Evolutionary conservation across 2,888 invertebrate species (phyloP).

Genomic region (Monochamus alternatus): DNA sequence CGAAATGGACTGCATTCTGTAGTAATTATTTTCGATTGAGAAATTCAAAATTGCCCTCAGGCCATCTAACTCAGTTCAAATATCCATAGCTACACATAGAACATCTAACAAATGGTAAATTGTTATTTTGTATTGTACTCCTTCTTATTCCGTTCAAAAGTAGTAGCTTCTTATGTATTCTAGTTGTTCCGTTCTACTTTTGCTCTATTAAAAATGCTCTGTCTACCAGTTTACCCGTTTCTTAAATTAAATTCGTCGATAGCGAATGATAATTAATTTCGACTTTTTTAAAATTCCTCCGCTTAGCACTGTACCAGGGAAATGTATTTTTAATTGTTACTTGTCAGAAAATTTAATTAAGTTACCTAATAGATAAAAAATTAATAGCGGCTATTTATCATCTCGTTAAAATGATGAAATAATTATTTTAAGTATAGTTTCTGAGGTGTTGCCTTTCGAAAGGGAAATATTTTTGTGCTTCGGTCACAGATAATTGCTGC

Average conservation of each 20-base stretch:
- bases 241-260: no score
- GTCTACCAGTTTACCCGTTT: no score
- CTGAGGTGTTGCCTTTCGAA: conserved; percentile 9
- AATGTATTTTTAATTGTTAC: conserved; percentile 12
- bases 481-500: conserved; percentile 2
- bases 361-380: conserved; percentile 15
- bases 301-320: neutral
- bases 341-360: conserved; percentile 23
- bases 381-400: conserved; percentile 18
- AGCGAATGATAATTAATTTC: conserved; percentile 8
- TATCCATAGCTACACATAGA: neutral
- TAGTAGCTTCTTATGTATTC: no score
- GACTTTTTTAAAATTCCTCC: no score
- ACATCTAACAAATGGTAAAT: no score
- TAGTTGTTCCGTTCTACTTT: no score
- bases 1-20: neutral
- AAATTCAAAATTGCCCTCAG: neutral
- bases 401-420: conserved; percentile 13
- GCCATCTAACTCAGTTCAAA: no score
- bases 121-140: no score
- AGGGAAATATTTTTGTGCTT: conserved; percentile 14
- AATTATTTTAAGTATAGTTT: conserved; percentile 21
- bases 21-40: conserved; percentile 16
- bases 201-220: no score
- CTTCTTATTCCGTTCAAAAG: no score